Conservation (phyloP, 1,140 invertebrate species). For the Papilio machaon region DNA sequence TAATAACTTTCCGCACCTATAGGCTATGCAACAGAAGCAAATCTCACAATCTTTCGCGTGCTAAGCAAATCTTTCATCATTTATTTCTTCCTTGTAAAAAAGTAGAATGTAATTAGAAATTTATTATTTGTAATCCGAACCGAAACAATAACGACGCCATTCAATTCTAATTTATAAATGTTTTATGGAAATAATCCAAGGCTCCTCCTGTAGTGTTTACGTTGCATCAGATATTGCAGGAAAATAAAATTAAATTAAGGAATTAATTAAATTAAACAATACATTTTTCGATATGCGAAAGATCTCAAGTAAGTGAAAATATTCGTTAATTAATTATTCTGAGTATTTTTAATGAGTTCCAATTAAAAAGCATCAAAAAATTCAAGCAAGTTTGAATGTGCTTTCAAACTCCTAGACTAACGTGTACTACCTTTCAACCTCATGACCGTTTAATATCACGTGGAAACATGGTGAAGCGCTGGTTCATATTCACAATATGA, state of each 20-base stretch:
- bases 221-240: constrained; percentile 20
- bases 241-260: constrained; percentile 9
- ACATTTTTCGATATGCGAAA: no score
- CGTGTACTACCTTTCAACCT: no score
- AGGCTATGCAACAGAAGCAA: not conserved
- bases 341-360: no score
- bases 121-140: constrained; percentile 12
- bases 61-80: not conserved
- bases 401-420: not conserved
- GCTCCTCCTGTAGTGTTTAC: not conserved
- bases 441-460: not conserved
- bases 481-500: not conserved
- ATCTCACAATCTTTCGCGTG: constrained; percentile 9
- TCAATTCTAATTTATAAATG: constrained; percentile 23
- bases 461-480: not conserved
- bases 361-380: no score
- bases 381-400: not conserved
- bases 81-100: constrained; percentile 29
- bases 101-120: not conserved
- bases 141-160: not conserved
- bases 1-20: not conserved
- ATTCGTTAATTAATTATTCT: no score
- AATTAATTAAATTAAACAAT: not conserved
- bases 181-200: constrained; percentile 12
- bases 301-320: no score